Evolutionary conservation across 2,797 vertebrate genomes (phyloP), one percentile per base, ranked within the genome.

Genomic region (Urophycis tenuis): DNA sequence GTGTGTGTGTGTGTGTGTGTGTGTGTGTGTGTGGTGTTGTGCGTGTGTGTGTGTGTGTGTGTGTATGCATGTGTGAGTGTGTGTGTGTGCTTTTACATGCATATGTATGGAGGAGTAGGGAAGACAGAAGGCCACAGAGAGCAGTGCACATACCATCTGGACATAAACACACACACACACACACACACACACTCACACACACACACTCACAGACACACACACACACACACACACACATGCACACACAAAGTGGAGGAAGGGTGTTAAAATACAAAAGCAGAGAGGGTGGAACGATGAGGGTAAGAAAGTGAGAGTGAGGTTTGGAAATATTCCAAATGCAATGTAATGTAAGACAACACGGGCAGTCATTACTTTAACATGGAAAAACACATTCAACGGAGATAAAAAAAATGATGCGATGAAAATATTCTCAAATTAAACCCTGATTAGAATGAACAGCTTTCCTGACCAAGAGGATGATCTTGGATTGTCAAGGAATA

Each of bases 101-200:
- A 84, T 86, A 80, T 53, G 49, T 22, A 53, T 76, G 82, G 84
- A 87, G 87, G 88, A 89, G 86, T 86, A 79, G 49, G 82, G 79
- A 76, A 84, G 88, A 86, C 87, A 91, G 91, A 89, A 87, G 88
- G 88, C 87, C 88, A 81, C 85, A 87, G 87, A 88, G 87, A 83
- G 85, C 31, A 74, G 81, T 78, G 81, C 89, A 87, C 85, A 80
- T 81, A 89, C 91, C 90, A 92, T 92, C 91, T 92, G 91, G 90
- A 79, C 73, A 22, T 29, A 29, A 29, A 29, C 67, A 69, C 67
- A 69, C 76, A 72, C 69, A 72, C 39, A 77, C 71, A 64, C 76
- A 35, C 71, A 73, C 71, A 39, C 19, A 33, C 71, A 72, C 71
- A 34, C 10, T 17, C 70, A 34, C 32, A 33, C 70, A 32, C 19